phyloP scores from a whole-genome alignment of 92 coral and sea anemone species.

The Porites evermanni region DNA sequence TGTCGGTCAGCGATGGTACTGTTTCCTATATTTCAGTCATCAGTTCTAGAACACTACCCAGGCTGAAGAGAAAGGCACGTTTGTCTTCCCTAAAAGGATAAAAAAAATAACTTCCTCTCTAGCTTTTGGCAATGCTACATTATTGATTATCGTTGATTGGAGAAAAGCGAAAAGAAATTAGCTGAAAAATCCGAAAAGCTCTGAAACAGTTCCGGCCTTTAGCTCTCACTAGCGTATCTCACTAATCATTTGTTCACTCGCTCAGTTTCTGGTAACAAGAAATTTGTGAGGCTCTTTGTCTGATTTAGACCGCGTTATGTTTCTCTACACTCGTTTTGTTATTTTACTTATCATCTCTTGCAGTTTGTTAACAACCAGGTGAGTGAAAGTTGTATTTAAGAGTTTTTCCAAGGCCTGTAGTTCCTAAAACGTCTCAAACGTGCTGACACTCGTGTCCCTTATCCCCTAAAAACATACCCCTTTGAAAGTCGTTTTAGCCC shows the following conservation, averaged over 20 bases:
- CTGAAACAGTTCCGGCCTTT: neutral
- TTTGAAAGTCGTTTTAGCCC: neutral
- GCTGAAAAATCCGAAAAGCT: neutral
- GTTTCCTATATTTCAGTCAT: too few relatives aligned
- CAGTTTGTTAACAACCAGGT: neutral
- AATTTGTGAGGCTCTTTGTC: neutral
- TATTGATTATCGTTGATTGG: neutral
- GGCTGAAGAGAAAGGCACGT: neutral
- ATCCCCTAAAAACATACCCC: neutral
- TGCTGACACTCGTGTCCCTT: neutral
- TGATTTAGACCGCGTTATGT: neutral
- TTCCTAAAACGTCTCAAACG: neutral
- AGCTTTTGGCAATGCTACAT: neutral
- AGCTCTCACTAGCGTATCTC: neutral
- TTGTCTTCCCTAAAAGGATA: neutral
- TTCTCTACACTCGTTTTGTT: neutral
- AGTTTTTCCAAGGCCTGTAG: too few relatives aligned
- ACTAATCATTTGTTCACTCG: neutral
- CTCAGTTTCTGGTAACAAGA: neutral
- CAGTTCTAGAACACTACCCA: neutral
- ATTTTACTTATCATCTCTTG: neutral
- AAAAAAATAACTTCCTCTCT: neutral
- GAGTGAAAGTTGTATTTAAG: neutral
- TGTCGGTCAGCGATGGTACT: too few relatives aligned
- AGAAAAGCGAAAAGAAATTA: too few relatives aligned